phyloP scores from a whole-genome alignment of 2,113 vertebrate species.

The Sterrhoptilus dennistouni region DNA sequence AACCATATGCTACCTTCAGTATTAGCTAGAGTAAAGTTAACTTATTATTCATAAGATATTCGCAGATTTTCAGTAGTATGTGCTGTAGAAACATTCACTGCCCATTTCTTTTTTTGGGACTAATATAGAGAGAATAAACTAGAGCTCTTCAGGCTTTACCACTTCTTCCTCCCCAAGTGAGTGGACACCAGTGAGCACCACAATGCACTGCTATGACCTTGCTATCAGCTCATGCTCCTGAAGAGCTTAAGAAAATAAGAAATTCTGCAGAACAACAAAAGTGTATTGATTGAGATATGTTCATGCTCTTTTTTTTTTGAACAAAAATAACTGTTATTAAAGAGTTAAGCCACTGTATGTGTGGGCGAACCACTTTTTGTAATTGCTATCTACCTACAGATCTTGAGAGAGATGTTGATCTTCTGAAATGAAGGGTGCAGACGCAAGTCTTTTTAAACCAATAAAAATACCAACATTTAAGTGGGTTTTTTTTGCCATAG shows the following conservation, averaged over 20 bases:
- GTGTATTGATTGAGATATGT: background rate
- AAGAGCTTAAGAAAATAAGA: background rate
- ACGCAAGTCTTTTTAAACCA: constrained; percentile 72
- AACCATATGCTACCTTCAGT: background rate
- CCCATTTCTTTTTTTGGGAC: background rate
- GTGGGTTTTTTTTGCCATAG: constrained; percentile 8
- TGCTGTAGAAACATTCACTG: background rate
- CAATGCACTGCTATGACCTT: background rate
- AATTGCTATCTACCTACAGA: constrained; percentile 69
- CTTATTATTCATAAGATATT: background rate
- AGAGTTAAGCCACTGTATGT: constrained; percentile 62
- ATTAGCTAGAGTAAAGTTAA: background rate
- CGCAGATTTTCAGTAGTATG: background rate
- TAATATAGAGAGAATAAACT: background rate
- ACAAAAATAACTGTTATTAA: constrained; percentile 59
- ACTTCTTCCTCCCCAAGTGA: background rate
- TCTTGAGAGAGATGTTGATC: constrained; percentile 57
- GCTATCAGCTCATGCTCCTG: background rate
- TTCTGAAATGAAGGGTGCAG: constrained; percentile 68
- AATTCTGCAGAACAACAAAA: background rate
- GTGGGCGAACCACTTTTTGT: constrained; percentile 62
- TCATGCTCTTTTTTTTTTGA: background rate
- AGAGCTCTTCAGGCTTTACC: background rate
- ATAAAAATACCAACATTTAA: constrained; percentile 49
- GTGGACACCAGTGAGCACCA: background rate